A percentile compares a stretch with the other conserved stretches of the same genome.
phyloP scores from a whole-genome alignment of 2,888 invertebrate genomes.

The Sinotaia quadrata region DNA sequence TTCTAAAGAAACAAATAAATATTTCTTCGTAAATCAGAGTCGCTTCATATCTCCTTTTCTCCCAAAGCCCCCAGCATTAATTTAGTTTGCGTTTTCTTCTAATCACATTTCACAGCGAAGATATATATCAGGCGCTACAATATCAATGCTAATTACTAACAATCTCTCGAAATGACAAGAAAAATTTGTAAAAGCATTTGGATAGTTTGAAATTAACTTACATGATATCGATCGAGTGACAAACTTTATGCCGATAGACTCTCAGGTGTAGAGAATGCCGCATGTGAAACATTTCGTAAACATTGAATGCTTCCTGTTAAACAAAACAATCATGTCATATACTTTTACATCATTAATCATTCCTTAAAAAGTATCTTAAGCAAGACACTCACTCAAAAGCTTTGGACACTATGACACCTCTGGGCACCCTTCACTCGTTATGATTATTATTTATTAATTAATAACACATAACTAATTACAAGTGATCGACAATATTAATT shows the following conservation, averaged over 20 bases:
- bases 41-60: too few species aligned
- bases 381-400: too few species aligned
- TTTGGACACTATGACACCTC: too few species aligned
- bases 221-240: conserved; percentile 56
- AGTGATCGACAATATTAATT: too few species aligned
- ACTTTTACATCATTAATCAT: neutral
- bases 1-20: too few species aligned
- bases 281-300: conserved; percentile 54
- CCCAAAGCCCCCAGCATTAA: too few species aligned
- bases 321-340: neutral
- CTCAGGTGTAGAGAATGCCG: conserved; percentile 44
- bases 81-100: too few species aligned
- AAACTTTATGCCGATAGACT: conserved; percentile 75
- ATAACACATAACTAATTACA: too few species aligned
- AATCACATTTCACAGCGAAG: neutral
- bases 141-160: neutral
- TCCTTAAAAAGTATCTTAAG: too few species aligned
- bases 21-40: too few species aligned
- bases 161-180: neutral
- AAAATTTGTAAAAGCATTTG: neutral
- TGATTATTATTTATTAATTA: too few species aligned
- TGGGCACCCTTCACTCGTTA: too few species aligned
- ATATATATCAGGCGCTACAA: neutral
- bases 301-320: conserved; percentile 39
- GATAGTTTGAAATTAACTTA: conserved; percentile 7